Conservation (phyloP, 2,113 vertebrate species). For the Orycteropus afer region DNA sequence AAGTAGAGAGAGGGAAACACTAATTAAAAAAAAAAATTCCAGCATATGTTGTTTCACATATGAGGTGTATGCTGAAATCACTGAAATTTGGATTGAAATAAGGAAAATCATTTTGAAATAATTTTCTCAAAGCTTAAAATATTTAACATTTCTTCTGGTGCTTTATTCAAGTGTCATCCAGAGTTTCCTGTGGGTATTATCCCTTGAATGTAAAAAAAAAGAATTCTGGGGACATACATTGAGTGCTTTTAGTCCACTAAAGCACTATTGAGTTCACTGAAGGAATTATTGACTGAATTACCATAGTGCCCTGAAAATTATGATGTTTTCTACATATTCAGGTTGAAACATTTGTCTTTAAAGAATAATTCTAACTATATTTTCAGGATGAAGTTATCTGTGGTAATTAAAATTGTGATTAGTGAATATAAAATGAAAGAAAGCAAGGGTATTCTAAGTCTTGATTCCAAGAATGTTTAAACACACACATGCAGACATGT, state of each 20-base stretch:
- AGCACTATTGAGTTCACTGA: background rate
- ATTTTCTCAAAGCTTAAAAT: background rate
- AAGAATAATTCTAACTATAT: background rate
- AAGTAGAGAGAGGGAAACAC: background rate
- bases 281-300: slow-evolving; percentile 34
- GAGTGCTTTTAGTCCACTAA: background rate
- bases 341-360: background rate
- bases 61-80: background rate
- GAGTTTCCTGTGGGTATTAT: background rate
- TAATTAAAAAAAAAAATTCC: background rate
- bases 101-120: background rate
- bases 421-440: background rate
- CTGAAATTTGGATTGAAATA: background rate
- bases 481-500: background rate
- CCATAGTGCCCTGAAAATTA: background rate
- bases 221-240: background rate
- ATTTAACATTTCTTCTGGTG: background rate
- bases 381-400: background rate
- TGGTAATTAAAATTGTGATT: background rate
- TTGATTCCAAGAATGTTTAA: background rate
- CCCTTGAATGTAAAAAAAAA: background rate
- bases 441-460: background rate
- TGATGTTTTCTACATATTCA: background rate
- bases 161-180: background rate
- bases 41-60: background rate